Base-by-base conservation (phyloP, 1,140 invertebrate species). In the Hyposmocoma kahamanoa region DNA sequence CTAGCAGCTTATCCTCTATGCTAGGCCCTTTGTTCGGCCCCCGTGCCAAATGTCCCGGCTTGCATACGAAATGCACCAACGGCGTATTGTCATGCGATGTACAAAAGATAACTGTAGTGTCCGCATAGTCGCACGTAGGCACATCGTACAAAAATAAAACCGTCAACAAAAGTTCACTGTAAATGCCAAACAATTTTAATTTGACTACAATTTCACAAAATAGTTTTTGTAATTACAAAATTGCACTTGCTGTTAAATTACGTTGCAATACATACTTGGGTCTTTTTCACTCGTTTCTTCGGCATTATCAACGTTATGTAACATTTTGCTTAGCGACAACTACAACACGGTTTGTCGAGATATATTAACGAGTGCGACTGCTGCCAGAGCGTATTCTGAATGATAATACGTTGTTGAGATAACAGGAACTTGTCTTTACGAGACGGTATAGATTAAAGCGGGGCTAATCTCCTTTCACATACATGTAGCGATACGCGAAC, bases 51-150 rank as follows among this genome's bases (percentile, higher is more conserved):
- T 62, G 63, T 58, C 51, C 57, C 53, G 51, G 28, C 17, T 45
- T 52, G 75, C 68, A 80, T 80, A 79, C 70, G 41, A 68, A 82
- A 72, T 76, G 65, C 62, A 61, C 54, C 34, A 36, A 19, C 43
- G 22, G 45, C 32, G 54, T 42, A 47, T 74, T 74, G 63, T 63
- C 57, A 78, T 75, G 70, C 70, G 56, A 56, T 51, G 55, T 67
- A 65, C 67, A 69, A 70, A 68, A 64, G 62, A 50, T 78, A 72
- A 72, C 67, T 65, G 72, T 73, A 22, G 46, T 43, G 43, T 60
- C 62, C 59, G 59, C 61, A 65, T 59, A 36, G 5, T n/a, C 32
- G 32, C 32, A 36, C 32, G 32, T 36, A 2, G 8, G 15, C 32
- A 15, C n/a, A n/a, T n/a, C n/a, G n/a, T n/a, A n/a, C n/a, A n/a